Evolutionary conservation across 64 coral and sea anemone species (phyloP), one percentile per base, ranked within the genome.

Genomic region (Stylophora pistillata): DNA sequence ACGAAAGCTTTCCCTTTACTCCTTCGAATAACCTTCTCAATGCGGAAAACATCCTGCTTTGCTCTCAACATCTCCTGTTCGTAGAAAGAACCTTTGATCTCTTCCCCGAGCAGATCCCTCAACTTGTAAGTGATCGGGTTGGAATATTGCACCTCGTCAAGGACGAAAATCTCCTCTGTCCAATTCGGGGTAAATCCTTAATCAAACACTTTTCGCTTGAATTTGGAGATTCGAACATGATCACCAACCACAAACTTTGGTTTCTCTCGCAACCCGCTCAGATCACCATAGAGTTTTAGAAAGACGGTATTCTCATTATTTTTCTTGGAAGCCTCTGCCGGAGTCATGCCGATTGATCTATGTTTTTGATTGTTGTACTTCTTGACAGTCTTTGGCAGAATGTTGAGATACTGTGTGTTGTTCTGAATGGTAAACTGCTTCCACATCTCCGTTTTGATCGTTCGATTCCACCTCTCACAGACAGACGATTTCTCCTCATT

Each of bases 401-500:
- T 77, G n/a, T 91, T 73, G 58, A 91, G 2, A 91, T 91, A 86
- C 5, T 47, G 70, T 76, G n/a, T n/a, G 47, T 63, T 68, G 77
- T 33, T 34, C 6, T 76, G 15, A 55, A 58, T 53, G 7, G 79
- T 76, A 52, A 86, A 91, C 26, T 75, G 59, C 14, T 86, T 85
- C 69, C 71, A 91, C 55, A 91, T 75, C 69, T 63, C 86, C 17
- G 27, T 68, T 53, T 91, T 86, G 2, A 91, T 86, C n/a, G 89
- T 91, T 59, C 81, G 2, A 53, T 91, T 91, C 79, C 69, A 91
- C 66, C 81, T 37, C 47, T 91, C 89, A 77, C 60, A 15, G 5
- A 91, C 73, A n/a, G 26, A 54, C 15, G 89, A 85, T 74, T 91
- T 86, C 5, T 76, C 81, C 65, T 91, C 89, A 62, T 86, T 91